These are phyloP conservation scores for Mirza zaza DNA, from an alignment of 2,113 vertebrate species.

Conservation along the genomic window DNA sequence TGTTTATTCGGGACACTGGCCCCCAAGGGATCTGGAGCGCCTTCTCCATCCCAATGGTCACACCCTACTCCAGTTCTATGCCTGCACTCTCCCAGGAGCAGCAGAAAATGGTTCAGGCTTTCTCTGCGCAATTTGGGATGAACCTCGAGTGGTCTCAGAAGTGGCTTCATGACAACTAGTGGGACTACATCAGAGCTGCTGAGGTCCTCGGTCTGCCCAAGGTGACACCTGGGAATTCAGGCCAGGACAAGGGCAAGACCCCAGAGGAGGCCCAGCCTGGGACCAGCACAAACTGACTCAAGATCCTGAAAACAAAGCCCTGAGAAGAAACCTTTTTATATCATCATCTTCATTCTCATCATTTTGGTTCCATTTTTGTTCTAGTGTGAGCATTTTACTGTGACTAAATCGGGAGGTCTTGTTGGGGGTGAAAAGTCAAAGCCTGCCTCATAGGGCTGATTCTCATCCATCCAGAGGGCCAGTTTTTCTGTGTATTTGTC, in stretches of 20 bases:
- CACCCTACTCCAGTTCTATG: conserved; percentile 86
- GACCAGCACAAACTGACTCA: not conserved
- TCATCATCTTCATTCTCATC: not conserved
- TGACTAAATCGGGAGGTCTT: not conserved
- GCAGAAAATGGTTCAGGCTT: conserved; percentile 88
- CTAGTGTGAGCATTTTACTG: not conserved
- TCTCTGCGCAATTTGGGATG: conserved; percentile 88
- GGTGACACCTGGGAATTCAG: not conserved
- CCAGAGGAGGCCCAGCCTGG: not conserved
- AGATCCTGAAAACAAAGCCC: not conserved
- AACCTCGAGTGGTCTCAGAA: conserved; percentile 90
- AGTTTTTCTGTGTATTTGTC: not conserved
- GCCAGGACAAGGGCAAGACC: not conserved
- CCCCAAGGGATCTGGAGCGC: conserved; percentile 80
- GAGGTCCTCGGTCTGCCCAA: not conserved
- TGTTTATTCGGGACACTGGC: conserved; percentile 88
- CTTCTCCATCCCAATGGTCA: conserved; percentile 85
- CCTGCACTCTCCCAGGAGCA: conserved; percentile 85
- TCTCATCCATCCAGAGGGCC: not conserved
- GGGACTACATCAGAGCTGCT: not conserved
- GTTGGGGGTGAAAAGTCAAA: not conserved
- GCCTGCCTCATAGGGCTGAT: not conserved
- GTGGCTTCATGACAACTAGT: not conserved
- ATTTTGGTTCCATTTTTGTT: not conserved
- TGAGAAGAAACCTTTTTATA: not conserved